Percentiles rank a stretch among this genome's conserved stretches.
Conservation (phyloP, 1,140 invertebrate genomes). For the Drosophila subpulchrella region DNA sequence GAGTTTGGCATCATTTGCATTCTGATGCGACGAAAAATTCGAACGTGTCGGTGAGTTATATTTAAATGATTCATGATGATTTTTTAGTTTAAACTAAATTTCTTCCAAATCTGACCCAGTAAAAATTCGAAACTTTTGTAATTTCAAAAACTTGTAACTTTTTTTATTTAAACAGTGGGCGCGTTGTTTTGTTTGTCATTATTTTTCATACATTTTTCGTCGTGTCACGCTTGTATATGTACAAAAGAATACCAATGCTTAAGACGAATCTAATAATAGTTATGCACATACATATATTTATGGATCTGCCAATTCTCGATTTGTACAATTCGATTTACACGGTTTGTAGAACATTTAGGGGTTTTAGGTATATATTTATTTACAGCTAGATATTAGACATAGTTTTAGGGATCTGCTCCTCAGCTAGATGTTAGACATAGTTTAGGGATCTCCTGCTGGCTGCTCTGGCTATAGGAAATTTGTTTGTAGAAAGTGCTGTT, state of each 20-base stretch:
- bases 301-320: constrained; percentile 60
- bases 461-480: constrained; percentile 53
- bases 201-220: constrained; percentile 38
- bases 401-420: constrained; percentile 21
- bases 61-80: no score
- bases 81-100: no score
- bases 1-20: no score
- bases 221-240: constrained; percentile 55
- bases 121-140: constrained; percentile 13
- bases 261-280: constrained; percentile 49
- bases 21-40: no score
- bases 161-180: constrained; percentile 78
- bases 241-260: constrained; percentile 76
- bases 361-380: constrained; percentile 35
- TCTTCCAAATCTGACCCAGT: no score
- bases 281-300: constrained; percentile 42
- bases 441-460: background rate
- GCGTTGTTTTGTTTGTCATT: constrained; percentile 29
- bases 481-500: constrained; percentile 7
- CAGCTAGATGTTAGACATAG: constrained; percentile 25
- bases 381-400: constrained; percentile 39
- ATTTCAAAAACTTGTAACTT: constrained; percentile 79
- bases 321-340: constrained; percentile 75
- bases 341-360: constrained; percentile 53
- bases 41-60: no score